Evolutionary conservation across 2,113 vertebrate genomes (phyloP).

Genomic region (Xenopus tropicalis): DNA sequence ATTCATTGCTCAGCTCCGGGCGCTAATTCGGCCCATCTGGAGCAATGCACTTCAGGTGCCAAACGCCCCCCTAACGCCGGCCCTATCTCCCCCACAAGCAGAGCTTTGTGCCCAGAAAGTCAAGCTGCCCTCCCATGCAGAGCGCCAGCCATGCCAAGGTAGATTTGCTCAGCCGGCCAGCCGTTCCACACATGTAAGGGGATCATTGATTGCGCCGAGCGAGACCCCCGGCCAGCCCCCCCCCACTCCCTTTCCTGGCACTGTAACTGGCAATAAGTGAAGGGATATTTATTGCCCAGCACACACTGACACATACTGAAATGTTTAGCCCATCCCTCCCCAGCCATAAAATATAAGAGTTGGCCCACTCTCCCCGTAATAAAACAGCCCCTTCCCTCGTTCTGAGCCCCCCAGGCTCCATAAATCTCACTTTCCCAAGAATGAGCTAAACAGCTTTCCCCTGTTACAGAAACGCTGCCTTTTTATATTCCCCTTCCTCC

Average conservation of each 20-base stretch:
- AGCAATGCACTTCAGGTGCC: background rate
- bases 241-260: background rate
- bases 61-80: background rate
- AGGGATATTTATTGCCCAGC: constrained; percentile 28
- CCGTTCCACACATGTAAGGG: background rate
- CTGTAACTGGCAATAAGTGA: constrained; percentile 6
- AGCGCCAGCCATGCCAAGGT: constrained; percentile 1
- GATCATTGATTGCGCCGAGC: background rate
- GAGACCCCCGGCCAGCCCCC: background rate
- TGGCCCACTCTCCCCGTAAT: background rate
- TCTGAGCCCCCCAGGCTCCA: constrained; percentile 6
- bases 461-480: background rate
- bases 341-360: background rate
- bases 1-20: background rate
- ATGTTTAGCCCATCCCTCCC: constrained; percentile 4
- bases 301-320: constrained; percentile 9
- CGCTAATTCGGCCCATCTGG: background rate
- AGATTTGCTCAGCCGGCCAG: background rate
- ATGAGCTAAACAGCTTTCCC: constrained; percentile 3
- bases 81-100: background rate
- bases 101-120: background rate
- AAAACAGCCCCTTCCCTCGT: background rate
- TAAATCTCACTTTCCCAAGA: constrained; percentile 15
- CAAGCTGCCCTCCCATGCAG: background rate
- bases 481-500: constrained; percentile 6